phyloP scores from a whole-genome alignment of 2,113 vertebrate genomes.

The Gymnorhina tibicen region DNA sequence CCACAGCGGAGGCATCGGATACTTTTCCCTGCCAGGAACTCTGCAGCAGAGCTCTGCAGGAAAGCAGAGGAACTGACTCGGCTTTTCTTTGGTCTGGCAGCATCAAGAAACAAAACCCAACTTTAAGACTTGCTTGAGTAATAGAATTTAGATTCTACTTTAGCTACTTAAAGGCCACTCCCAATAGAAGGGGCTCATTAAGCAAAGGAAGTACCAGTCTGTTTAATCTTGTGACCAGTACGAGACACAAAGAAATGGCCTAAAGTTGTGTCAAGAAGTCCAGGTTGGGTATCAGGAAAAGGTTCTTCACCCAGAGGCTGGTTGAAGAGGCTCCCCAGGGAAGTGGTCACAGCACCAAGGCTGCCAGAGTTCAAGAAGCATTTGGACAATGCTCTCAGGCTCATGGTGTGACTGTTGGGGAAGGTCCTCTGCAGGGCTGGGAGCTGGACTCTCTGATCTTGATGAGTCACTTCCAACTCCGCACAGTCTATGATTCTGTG shows the following conservation, averaged over 20 bases:
- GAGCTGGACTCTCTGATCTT: not conserved
- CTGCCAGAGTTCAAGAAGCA: not conserved
- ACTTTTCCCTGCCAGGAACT: not conserved
- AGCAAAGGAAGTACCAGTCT: not conserved
- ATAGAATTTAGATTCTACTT: not conserved
- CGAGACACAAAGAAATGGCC: not conserved
- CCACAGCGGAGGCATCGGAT: accelerated
- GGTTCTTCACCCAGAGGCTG: not conserved
- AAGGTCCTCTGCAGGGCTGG: not conserved
- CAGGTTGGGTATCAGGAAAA: not conserved
- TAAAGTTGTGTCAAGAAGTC: not conserved
- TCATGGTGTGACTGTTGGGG: not conserved
- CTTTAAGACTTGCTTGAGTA: not conserved
- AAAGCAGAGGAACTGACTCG: not conserved
- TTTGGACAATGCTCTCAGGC: not conserved
- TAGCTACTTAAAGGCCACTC: not conserved
- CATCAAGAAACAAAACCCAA: not conserved
- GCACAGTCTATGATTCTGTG: not conserved
- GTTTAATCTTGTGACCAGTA: not conserved
- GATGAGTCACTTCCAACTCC: not conserved
- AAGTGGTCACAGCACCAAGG: not conserved
- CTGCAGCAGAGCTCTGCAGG: not conserved
- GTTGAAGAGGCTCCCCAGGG: not conserved
- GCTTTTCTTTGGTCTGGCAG: not conserved
- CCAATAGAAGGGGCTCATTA: not conserved